Percentiles rank a stretch among this genome's conserved stretches.
Conservation (phyloP, 2,888 invertebrate genomes). For the Heliconius aoede region DNA sequence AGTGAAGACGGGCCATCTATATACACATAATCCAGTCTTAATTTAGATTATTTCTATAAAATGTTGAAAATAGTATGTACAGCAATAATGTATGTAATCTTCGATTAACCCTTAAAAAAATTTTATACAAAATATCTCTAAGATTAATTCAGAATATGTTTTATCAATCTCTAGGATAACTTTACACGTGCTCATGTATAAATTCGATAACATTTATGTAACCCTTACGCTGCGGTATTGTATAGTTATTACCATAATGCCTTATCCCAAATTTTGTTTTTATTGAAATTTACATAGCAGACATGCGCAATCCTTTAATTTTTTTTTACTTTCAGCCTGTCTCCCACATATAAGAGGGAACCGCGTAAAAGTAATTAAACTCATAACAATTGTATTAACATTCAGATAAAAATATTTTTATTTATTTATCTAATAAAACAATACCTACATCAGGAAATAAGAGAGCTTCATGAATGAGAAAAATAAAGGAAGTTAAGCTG, state of each 20-base stretch:
- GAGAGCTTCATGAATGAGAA: not conserved
- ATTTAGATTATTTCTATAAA: too few relatives aligned
- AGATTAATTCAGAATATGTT: not conserved
- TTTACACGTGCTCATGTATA: not conserved
- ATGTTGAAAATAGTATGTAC: too few relatives aligned
- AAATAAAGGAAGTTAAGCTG: conserved; percentile 11
- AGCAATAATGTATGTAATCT: not conserved
- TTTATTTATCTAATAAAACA: not conserved
- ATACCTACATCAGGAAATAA: not conserved
- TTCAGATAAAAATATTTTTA: not conserved
- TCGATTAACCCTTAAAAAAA: not conserved
- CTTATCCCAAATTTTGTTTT: not conserved
- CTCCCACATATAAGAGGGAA: not conserved
- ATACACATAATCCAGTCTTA: too few relatives aligned
- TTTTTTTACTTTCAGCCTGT: not conserved
- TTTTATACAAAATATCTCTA: not conserved
- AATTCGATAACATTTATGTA: conserved; percentile 16
- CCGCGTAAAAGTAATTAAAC: not conserved
- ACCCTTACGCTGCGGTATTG: not conserved
- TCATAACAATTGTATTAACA: not conserved
- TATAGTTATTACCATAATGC: conserved; percentile 8
- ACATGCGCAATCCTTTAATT: too few relatives aligned
- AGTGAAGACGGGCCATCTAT: too few relatives aligned
- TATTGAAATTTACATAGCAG: not conserved
- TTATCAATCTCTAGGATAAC: not conserved